phyloP scores from a whole-genome alignment of 53 echinoderm and acorn worm species.

The Apostichopus leukothele region DNA sequence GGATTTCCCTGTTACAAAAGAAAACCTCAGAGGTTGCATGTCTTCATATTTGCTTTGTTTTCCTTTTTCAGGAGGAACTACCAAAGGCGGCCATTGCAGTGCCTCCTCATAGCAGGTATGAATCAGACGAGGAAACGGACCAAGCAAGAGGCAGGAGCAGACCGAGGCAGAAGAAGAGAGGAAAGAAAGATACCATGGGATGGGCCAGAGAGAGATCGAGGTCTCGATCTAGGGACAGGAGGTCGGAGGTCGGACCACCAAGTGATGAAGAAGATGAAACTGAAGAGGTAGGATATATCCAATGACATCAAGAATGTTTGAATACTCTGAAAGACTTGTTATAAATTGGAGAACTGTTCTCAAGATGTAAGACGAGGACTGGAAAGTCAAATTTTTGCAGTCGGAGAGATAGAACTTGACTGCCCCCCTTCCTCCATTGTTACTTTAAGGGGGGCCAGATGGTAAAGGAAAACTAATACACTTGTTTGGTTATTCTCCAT shows the following conservation, averaged over 20 bases:
- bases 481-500: too few species aligned
- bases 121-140: slow-evolving; percentile 67
- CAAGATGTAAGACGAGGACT: too few species aligned
- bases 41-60: too few species aligned
- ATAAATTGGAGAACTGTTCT: too few species aligned
- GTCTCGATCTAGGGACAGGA: slow-evolving; percentile 65
- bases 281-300: slow-evolving; percentile 34
- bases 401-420: too few species aligned
- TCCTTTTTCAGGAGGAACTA: slow-evolving; percentile 52
- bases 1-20: too few species aligned
- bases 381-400: too few species aligned
- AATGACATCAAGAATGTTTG: not conserved
- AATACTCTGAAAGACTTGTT: not conserved
- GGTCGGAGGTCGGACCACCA: slow-evolving; percentile 55
- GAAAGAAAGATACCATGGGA: slow-evolving; percentile 39
- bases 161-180: slow-evolving; percentile 42
- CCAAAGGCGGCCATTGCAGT: slow-evolving; percentile 48
- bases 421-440: too few species aligned
- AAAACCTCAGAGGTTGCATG: too few species aligned
- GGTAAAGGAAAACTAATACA: too few species aligned
- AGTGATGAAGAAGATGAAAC: slow-evolving; percentile 70
- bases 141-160: slow-evolving; percentile 60
- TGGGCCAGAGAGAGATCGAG: slow-evolving; percentile 50
- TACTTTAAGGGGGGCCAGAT: too few species aligned
- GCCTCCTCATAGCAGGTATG: slow-evolving; percentile 61